These are phyloP conservation scores for Mycalesis mineus DNA, from an alignment of 2,888 invertebrate genomes.

Conservation along the genomic window DNA sequence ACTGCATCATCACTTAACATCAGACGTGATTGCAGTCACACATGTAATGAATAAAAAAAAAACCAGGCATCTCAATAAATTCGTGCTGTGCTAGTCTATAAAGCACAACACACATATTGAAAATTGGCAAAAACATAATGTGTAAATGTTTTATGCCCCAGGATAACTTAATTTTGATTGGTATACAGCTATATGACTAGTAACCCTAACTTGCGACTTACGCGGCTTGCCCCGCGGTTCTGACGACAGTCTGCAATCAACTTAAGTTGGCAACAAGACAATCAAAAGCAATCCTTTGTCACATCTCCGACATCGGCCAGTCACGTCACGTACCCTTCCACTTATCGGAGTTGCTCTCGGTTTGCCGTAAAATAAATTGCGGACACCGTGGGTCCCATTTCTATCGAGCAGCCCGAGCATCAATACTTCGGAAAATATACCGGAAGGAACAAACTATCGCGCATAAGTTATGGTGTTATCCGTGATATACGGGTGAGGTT, in stretches of 20 bases:
- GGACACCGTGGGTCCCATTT: slow-evolving; percentile 37
- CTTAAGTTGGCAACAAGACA: neutral
- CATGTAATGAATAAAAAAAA: too few species aligned
- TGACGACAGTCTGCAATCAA: neutral
- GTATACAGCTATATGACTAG: too few species aligned
- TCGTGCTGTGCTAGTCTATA: too few species aligned
- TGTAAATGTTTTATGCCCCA: too few species aligned
- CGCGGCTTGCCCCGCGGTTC: too few species aligned
- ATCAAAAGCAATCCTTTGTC: slow-evolving; percentile 4
- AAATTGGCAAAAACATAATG: too few species aligned
- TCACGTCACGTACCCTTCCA: slow-evolving; percentile 52
- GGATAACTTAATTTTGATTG: too few species aligned
- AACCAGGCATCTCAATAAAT: too few species aligned
- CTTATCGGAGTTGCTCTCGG: slow-evolving; percentile 57
- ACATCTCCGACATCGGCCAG: slow-evolving; percentile 36
- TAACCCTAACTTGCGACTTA: too few species aligned
- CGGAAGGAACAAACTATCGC: slow-evolving; percentile 4
- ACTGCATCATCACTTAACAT: too few species aligned
- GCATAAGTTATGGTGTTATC: slow-evolving; percentile 8
- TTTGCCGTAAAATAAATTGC: slow-evolving; percentile 51
- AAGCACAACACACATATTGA: too few species aligned
- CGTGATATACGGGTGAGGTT: slow-evolving; percentile 1
- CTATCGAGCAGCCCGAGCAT: slow-evolving; percentile 27
- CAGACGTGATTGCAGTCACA: too few species aligned
- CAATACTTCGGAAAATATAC: slow-evolving; percentile 21